Percentiles rank a stretch among this genome's conserved stretches.
These are phyloP conservation scores for Adelges cooleyi DNA, from an alignment of 1,140 invertebrate genomes.

Conservation along the genomic window DNA sequence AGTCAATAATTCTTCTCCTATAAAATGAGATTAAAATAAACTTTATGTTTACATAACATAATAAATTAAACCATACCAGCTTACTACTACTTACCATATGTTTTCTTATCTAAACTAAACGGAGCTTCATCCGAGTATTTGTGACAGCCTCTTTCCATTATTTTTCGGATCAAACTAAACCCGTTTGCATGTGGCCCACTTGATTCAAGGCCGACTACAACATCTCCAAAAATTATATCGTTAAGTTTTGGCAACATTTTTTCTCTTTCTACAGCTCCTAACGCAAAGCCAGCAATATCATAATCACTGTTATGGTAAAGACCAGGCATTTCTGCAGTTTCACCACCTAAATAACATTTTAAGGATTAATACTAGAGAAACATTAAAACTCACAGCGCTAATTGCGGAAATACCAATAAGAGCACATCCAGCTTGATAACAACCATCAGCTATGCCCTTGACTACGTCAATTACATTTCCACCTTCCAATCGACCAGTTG, in stretches of 20 bases:
- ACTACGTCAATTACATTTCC: constrained; percentile 64
- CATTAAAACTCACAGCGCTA: constrained; percentile 27
- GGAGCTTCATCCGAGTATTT: constrained; percentile 59
- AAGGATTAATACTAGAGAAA: background rate
- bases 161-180: constrained; percentile 81
- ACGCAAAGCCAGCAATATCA: constrained; percentile 89
- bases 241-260: constrained; percentile 59
- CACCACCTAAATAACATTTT: constrained; percentile 54
- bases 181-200: constrained; percentile 92
- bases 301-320: constrained; percentile 80
- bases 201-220: constrained; percentile 77
- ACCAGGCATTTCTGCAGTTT: constrained; percentile 94
- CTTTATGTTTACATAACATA: background rate
- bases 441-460: constrained; percentile 75
- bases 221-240: constrained; percentile 50
- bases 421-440: constrained; percentile 71
- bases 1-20: constrained; percentile 73
- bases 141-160: constrained; percentile 53
- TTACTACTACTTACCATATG: constrained; percentile 40
- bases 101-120: constrained; percentile 57
- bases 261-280: constrained; percentile 74
- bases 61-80: background rate
- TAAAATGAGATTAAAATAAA: constrained; percentile 28
- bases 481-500: constrained; percentile 74
- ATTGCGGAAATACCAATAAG: constrained; percentile 57